Evolutionary conservation across 2,888 invertebrate genomes (phyloP), one percentile per base, ranked within the genome.

Genomic region (Melanchra persicariae): DNA sequence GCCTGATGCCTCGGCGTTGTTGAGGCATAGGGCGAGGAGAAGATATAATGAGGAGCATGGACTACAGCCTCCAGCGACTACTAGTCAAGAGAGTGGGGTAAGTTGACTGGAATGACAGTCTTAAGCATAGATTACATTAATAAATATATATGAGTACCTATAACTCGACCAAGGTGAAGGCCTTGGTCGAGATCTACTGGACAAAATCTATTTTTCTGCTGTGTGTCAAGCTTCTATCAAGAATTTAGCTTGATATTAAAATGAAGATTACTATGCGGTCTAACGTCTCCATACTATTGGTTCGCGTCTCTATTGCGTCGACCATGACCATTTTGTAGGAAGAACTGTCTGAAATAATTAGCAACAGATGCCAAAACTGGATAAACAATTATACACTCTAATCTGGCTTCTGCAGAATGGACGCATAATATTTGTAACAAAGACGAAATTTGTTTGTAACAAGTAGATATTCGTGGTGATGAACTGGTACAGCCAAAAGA

Each of bases 1-100:
- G 87, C 97, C 97, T 2, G 96, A 96, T 61, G 95, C 96, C 24
- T 94, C 95, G 86, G 97, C 94, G 89, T 91, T 96, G 89, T 95
- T 96, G 83, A 92, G 92, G 92, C 96, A 93, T 83, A 89, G 92
- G 81, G 96, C 95, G 67, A 85, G 94, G 77, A 88, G 95, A 88
- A 91, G 95, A 88, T 95, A 89, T 71, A 91, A 94, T 40, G 95
- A 95, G 85, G 95, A 95, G 88, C 93, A 93, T 51, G 95, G 95
- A 37, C 89, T 95, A 57, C 95, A 94, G 79, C 93, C 92, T 43
- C 94, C 93, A 15, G 85, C 93, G 0, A 92, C 91, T 6, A 95
- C 95, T 79, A 96, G 94, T 81, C 96, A 95, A 81, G 96, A 96
- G 87, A 96, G 96, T 79, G 96, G 96, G 93, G 96, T 96, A 85